Evolutionary conservation across 2,113 vertebrate species (phyloP).

Genomic region (Aldabrachelys gigantea): DNA sequence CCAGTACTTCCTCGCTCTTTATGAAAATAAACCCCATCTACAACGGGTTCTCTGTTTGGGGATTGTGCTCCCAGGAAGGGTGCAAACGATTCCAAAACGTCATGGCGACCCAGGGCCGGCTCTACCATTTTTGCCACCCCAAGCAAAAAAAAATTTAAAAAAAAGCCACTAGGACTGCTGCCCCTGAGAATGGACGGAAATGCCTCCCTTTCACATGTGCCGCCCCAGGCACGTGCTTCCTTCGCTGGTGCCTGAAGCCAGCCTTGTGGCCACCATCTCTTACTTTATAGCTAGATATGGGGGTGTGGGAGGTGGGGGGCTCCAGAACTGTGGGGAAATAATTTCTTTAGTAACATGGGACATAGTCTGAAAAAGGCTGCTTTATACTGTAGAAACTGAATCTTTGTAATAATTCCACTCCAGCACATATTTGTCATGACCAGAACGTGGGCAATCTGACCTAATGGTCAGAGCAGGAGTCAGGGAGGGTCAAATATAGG

Average conservation of each 20-base stretch:
- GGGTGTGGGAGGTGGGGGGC: accelerated
- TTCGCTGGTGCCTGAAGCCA: too few relatives aligned
- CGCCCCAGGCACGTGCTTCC: too few relatives aligned
- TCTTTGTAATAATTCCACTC: neutral
- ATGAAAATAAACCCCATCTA: neutral
- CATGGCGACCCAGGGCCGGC: neutral
- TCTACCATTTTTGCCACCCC: too few relatives aligned
- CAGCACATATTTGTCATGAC: neutral
- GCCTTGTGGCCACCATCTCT: neutral
- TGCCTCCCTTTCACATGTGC: too few relatives aligned
- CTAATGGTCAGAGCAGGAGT: too few relatives aligned
- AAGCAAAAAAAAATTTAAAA: too few relatives aligned
- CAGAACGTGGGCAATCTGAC: too few relatives aligned
- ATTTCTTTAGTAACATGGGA: neutral
- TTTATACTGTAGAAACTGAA: neutral
- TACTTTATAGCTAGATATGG: neutral
- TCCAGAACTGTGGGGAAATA: neutral
- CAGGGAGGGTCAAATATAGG: too few relatives aligned
- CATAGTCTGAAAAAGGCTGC: neutral
- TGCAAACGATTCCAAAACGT: neutral
- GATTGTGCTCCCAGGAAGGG: neutral
- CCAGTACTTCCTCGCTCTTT: neutral
- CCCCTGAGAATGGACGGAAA: too few relatives aligned
- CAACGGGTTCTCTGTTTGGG: neutral
- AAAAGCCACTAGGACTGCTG: too few relatives aligned